Evolutionary conservation across 2,113 vertebrate species (phyloP), one percentile per base, ranked within the genome.

Genomic region (Drymodes brunneopygia): DNA sequence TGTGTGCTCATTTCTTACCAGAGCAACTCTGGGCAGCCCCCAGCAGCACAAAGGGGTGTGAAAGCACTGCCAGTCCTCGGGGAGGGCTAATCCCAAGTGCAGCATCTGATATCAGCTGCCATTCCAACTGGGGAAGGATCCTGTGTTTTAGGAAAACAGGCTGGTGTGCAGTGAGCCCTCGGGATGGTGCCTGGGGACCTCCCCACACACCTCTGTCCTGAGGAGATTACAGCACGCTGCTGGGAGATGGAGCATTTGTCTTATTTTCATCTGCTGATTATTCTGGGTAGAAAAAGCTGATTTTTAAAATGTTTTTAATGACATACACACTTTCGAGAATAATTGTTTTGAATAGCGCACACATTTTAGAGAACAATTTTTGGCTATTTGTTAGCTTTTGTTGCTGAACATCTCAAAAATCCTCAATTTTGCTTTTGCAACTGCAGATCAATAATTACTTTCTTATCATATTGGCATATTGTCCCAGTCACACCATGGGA

Each of bases 361-460:
- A 60, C 27, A n/a, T 3, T 54, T 75, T 7, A 66, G 38, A 64
- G 31, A 72, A 73, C 15, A 10, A 12, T n/a, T 73, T 66, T 88
- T 75, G 73, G 19, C 62, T 61, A 36, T 79, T 92, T 69, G 11
- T 81, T 66, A 66, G 31, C 56, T 88, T 85, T 69, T 74, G 35
- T 58, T 40, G 53, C 62, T 48, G 58, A 69, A 70, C 22, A 22
- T 51, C 72, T 94, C 42, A 79, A 58, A 65, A 66, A 45, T 19
- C 20, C 47, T 56, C 24, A 87, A 33, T 69, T 58, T 44, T 81
- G 72, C 65, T 87, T 82, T 70, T 82, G 33, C 58, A 69, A 35
- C 40, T 73, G 29, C 65, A 93, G 79, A 92, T 94, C 80, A 62
- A 81, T 88, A 77, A 92, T 73, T 90, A 33, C 69, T 90, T 97